phyloP scores from a whole-genome alignment of 1,140 invertebrate genomes.

The Heliconius himera region DNA sequence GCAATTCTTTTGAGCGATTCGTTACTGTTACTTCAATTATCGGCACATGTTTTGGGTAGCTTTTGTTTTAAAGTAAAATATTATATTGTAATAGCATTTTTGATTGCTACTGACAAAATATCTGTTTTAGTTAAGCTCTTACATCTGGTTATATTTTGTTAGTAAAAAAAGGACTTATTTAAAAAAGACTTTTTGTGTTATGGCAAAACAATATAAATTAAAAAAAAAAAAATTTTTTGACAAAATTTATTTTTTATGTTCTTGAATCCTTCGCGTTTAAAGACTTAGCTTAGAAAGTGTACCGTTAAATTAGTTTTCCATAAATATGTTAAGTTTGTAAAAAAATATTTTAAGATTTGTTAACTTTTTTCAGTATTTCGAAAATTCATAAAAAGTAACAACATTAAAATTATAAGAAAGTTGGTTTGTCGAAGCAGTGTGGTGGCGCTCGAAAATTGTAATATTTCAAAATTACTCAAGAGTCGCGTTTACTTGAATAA shows the following conservation, averaged over 20 bases:
- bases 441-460: slow-evolving; percentile 76
- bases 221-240: too few relatives aligned
- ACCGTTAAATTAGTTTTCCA: too few relatives aligned
- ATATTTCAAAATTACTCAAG: slow-evolving; percentile 82
- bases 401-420: slow-evolving; percentile 25
- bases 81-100: slow-evolving; percentile 42
- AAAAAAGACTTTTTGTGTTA: not conserved
- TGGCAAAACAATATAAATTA: too few relatives aligned
- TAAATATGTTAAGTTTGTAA: too few relatives aligned
- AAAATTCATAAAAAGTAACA: slow-evolving; percentile 20
- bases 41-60: slow-evolving; percentile 43
- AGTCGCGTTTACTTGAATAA: slow-evolving; percentile 79
- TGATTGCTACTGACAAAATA: slow-evolving; percentile 42
- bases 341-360: not conserved
- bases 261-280: not conserved
- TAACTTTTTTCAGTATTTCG: not conserved
- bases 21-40: slow-evolving; percentile 44
- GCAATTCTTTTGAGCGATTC: slow-evolving; percentile 40
- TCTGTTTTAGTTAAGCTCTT: not conserved
- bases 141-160: not conserved
- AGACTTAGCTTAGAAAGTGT: not conserved
- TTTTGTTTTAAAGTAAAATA: slow-evolving; percentile 43
- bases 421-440: slow-evolving; percentile 59
- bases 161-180: not conserved
- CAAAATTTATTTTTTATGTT: not conserved